Evolutionary conservation across 2,113 vertebrate genomes (phyloP), one percentile per base, ranked within the genome.

Genomic region (Prochilodus magdalenae): DNA sequence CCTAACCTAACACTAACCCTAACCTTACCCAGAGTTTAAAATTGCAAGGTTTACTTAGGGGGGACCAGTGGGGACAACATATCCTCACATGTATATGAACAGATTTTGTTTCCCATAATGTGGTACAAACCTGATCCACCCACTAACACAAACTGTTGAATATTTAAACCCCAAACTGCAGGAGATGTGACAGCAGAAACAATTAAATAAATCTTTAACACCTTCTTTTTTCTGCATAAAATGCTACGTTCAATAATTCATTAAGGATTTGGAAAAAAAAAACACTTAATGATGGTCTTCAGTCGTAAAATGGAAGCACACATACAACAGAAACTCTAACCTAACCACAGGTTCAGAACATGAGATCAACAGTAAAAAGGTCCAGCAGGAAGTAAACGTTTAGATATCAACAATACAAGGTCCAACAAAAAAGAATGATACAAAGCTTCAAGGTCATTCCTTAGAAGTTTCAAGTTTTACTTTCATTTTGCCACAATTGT

Each of bases 121-220:
- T 36, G 20, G 51, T 20, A 13, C 3, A 20, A 16, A 2, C 40
- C 36, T 36, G 36, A 3, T 7, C 36, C 36, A 57, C 65, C 26
- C 60, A 59, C 27, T 40, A 11, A 75, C 53, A 12, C 8, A 47
- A 49, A 72, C 67, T 62, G 16, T 3, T 81, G 22, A 73, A 55
- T 73, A 6, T 73, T 62, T 80, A 49, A 67, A 75, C 30, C 49
- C 33, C 33, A 24, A 33, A 22, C 29, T 67, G 55, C 27, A 5
- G 4, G 60, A 55, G 66, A 16, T 53, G 40, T 18, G 27, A 29
- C 27, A 16, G 18, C 77, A 71, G 22, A 6, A 16, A 59, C 26
- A 30, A 71, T 59, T 22, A 69, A 40, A 79, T 22, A 13, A 79
- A 15, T 60, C 67, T 30, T 15, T 71, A 55, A 79, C 66, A 22